Base-by-base conservation (phyloP, 2,113 vertebrate species). In the Girardinichthys multiradiatus region DNA sequence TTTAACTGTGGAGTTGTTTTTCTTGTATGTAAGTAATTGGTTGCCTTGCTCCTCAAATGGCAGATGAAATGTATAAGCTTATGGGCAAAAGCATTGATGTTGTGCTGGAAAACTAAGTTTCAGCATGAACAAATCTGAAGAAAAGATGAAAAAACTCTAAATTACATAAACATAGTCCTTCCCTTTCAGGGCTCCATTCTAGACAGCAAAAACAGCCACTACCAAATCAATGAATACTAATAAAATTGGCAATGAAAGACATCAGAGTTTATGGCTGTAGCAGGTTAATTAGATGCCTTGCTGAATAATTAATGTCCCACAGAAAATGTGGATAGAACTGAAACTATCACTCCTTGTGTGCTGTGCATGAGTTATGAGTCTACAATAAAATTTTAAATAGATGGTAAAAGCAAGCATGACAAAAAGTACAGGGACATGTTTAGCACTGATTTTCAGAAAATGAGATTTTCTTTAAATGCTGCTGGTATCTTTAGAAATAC, bases 1-100 rank as follows among this genome's bases (percentile, higher is more conserved):
- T 81, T 69, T 60, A 39, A 45, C 45, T 85, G 67, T 35, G 42
- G 42, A 17, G 42, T 45, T 45, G 42, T 68, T 27, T 68, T 21
- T 71, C 68, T 83, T 81, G 80, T 85, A 81, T 78, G 77, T 81
- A 68, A 45, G 61, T 84, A 87, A 92, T 87, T 90, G 81, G 77
- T 79, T 54, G 62, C 79, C 83, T 74, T 45, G 70, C 74, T 77
- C 68, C 27, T 63, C 81, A 68, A 30, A 64, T 72, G 64, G 58
- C 72, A 84, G 75, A 77, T 73, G 63, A 86, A 79, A 83, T 72
- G 57, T 77, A 85, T 80, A 77, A 73, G 85, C 77, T 81, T 74
- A 64, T 54, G 24, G 33, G 51, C 71, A 51, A 51, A 76, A 83
- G 70, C 74, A 66, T 68, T 72, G 81, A 80, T 78, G 74, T 64